These are phyloP conservation scores for Pristionchus japonicus DNA, from an alignment of 2,888 invertebrate genomes.

Conservation along the genomic window DNA sequence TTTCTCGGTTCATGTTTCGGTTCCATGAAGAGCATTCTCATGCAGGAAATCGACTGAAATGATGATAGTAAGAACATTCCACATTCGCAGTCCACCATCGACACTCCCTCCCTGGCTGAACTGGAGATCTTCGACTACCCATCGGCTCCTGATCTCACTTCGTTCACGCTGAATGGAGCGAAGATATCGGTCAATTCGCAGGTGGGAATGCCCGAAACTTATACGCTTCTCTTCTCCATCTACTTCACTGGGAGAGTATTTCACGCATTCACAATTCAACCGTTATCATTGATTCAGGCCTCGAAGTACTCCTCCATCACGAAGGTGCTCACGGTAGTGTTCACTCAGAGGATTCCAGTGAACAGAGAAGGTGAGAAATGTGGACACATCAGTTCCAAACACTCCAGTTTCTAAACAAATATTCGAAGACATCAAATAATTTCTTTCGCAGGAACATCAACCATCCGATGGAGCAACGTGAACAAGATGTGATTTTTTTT, in stretches of 20 bases:
- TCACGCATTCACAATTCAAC: too few relatives aligned
- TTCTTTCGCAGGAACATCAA: background rate
- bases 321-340: background rate
- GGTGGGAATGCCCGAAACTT: too few relatives aligned
- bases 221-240: too few relatives aligned
- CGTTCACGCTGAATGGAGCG: slow-evolving; percentile 60
- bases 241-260: too few relatives aligned
- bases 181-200: slow-evolving; percentile 51
- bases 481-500: background rate
- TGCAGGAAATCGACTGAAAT: too few relatives aligned
- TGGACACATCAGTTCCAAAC: too few relatives aligned
- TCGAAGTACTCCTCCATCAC: slow-evolving; percentile 24
- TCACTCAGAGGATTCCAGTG: background rate
- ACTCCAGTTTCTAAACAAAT: too few relatives aligned
- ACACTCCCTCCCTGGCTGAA: slow-evolving; percentile 59
- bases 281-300: background rate
- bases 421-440: background rate
- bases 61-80: too few relatives aligned
- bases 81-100: slow-evolving; percentile 48
- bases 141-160: slow-evolving; percentile 54
- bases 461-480: background rate
- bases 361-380: background rate
- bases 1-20: too few relatives aligned
- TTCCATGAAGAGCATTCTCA: too few relatives aligned
- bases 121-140: slow-evolving; percentile 65